Evolutionary conservation across 2,888 invertebrate species (phyloP).

Genomic region (Nephrotoma guestfalica): DNA sequence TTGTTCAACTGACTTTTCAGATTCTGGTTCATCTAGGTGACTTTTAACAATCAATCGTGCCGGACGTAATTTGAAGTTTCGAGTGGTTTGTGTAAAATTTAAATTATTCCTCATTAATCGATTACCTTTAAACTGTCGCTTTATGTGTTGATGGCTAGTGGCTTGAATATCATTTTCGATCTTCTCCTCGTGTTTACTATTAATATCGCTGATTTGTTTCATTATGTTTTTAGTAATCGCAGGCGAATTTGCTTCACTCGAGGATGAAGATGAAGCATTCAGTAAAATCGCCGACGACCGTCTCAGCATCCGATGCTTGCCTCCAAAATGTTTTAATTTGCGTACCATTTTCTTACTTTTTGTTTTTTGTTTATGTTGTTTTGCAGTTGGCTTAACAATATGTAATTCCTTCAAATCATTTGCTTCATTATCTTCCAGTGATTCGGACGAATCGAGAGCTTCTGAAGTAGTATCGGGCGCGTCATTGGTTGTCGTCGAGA

Average conservation of each 20-base stretch:
- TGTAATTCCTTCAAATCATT: neutral
- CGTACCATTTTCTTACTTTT: neutral
- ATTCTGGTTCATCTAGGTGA: neutral
- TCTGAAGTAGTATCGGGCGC: neutral
- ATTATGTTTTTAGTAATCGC: neutral
- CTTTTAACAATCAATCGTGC: neutral
- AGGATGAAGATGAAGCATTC: neutral
- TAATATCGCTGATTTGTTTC: neutral
- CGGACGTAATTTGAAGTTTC: neutral
- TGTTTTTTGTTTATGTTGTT: neutral
- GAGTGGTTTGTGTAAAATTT: neutral
- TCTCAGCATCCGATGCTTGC: neutral
- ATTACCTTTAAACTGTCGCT: neutral
- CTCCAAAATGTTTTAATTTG: neutral
- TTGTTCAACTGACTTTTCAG: neutral
- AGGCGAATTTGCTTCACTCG: neutral
- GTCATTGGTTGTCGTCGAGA: neutral
- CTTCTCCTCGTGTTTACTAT: neutral
- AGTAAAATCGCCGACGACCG: neutral
- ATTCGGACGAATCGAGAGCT: neutral
- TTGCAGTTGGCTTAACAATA: neutral
- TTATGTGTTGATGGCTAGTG: neutral
- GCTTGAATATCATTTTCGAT: neutral
- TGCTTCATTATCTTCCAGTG: neutral
- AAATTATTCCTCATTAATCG: neutral